phyloP scores from a whole-genome alignment of 2,888 invertebrate species.

The Ecliptopera silaceata region DNA sequence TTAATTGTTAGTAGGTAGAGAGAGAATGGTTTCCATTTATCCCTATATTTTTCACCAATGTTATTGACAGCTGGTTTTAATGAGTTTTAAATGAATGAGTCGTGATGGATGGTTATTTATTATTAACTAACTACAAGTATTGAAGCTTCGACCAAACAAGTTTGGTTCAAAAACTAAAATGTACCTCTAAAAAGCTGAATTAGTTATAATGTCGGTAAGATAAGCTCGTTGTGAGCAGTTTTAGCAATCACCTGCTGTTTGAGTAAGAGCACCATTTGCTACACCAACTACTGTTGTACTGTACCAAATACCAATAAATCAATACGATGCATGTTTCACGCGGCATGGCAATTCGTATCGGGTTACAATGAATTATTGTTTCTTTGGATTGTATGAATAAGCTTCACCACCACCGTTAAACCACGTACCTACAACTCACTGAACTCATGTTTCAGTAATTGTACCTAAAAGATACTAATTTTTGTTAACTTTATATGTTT shows the following conservation, averaged over 20 bases:
- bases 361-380: constrained; percentile 24
- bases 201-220: neutral
- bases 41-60: neutral
- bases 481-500: constrained; percentile 2
- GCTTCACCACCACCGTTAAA: constrained; percentile 42
- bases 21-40: neutral
- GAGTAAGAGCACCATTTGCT: neutral
- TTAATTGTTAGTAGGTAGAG: constrained; percentile 4
- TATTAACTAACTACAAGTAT: neutral
- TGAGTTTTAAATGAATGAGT: too few species aligned
- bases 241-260: neutral
- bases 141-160: neutral
- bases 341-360: constrained; percentile 28
- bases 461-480: neutral
- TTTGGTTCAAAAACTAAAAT: neutral
- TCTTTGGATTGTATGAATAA: constrained; percentile 38
- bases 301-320: constrained; percentile 18
- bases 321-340: constrained; percentile 26
- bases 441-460: constrained; percentile 5
- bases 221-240: neutral
- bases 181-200: neutral
- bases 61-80: neutral
- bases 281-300: neutral
- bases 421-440: neutral
- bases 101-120: neutral